These are phyloP conservation scores for Micropoecilia bifurca DNA, from an alignment of 2,797 vertebrate species.

Conservation along the genomic window DNA sequence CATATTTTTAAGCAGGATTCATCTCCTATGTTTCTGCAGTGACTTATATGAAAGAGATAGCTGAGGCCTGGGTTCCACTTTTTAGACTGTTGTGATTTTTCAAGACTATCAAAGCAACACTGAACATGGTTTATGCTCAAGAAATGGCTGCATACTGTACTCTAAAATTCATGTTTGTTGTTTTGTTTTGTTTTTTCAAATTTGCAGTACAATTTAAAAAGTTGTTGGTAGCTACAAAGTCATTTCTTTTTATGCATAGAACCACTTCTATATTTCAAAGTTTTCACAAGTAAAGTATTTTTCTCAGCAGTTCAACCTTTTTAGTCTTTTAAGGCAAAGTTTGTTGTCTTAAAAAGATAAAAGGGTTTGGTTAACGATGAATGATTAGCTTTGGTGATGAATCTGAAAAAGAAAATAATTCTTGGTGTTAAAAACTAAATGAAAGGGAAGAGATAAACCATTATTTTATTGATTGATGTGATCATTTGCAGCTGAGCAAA, in stretches of 20 bases:
- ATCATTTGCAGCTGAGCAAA: slow-evolving; percentile 1
- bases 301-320: neutral
- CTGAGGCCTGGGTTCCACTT: neutral
- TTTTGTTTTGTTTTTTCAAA: neutral
- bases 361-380: neutral
- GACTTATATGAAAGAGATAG: slow-evolving; percentile 17
- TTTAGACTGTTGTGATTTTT: neutral
- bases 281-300: neutral
- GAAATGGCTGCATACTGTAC: neutral
- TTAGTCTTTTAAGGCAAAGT: neutral
- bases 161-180: neutral
- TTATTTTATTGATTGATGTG: neutral
- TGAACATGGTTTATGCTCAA: neutral
- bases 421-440: neutral
- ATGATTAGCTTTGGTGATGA: neutral
- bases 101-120: slow-evolving; percentile 2
- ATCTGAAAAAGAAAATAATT: neutral
- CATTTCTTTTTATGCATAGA: neutral
- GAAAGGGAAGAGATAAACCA: neutral
- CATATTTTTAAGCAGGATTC: slow-evolving; percentile 33
- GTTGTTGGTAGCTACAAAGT: neutral
- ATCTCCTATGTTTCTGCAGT: slow-evolving; percentile 23
- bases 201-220: neutral
- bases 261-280: neutral
- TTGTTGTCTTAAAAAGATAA: neutral